These are phyloP conservation scores for Brachyrhaphis roseni DNA, from an alignment of 2,797 vertebrate species.

Conservation along the genomic window DNA sequence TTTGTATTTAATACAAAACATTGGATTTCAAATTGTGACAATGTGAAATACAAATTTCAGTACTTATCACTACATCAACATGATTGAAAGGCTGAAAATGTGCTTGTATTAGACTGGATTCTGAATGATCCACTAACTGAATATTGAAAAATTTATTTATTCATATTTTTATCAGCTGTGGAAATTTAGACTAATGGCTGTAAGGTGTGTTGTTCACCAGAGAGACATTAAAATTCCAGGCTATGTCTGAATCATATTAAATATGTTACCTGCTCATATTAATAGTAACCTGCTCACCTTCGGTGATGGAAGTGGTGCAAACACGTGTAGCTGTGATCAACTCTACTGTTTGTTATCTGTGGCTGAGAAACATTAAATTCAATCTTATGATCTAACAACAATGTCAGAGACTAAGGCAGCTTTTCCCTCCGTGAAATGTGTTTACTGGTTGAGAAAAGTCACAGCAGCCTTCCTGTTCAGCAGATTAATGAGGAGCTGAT, in stretches of 20 bases:
- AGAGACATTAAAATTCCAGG: not conserved
- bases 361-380: not conserved
- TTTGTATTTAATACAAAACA: not conserved
- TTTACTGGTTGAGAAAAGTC: not conserved
- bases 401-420: not conserved
- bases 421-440: too few relatives aligned
- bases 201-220: not conserved
- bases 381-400: not conserved
- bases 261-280: too few relatives aligned
- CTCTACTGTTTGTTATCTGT: not conserved
- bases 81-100: not conserved
- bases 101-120: not conserved
- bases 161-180: not conserved
- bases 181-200: not conserved
- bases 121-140: not conserved
- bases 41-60: not conserved
- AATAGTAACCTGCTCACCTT: not conserved
- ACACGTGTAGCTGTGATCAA: not conserved
- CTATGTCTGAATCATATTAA: not conserved
- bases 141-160: not conserved
- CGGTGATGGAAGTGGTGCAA: not conserved
- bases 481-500: not conserved
- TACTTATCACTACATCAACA: not conserved
- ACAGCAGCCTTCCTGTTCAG: not conserved
- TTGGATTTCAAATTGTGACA: not conserved